phyloP scores from a whole-genome alignment of 2,888 invertebrate species.

The Drosophila algonquin region DNA sequence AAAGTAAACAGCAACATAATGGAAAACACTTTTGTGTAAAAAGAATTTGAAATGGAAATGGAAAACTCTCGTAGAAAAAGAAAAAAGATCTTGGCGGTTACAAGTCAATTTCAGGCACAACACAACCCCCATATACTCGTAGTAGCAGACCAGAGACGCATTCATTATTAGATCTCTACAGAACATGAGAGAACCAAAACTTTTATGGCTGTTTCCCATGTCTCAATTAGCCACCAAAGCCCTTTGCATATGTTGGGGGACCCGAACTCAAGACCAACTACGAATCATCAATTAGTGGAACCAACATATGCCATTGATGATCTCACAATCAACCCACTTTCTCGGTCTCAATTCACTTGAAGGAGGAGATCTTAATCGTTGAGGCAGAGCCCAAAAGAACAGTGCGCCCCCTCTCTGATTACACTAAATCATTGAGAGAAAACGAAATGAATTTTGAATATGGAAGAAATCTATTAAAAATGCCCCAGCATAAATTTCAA shows the following conservation, averaged over 20 bases:
- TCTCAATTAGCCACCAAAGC: conserved; percentile 48
- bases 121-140: conserved; percentile 15
- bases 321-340: conserved; percentile 74
- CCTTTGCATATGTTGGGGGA: conserved; percentile 26
- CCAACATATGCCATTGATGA: conserved; percentile 53
- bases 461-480: conserved; percentile 71
- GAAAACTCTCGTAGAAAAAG: conserved; percentile 13
- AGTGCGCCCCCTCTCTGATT: conserved; percentile 54
- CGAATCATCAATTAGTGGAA: conserved; percentile 48
- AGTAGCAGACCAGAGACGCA: neutral
- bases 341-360: conserved; percentile 43
- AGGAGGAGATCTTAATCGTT: conserved; percentile 70
- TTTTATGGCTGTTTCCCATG: conserved; percentile 50
- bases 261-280: conserved; percentile 16
- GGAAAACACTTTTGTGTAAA: conserved; percentile 27
- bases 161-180: conserved; percentile 20
- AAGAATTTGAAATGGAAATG: conserved; percentile 18
- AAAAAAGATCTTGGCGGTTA: conserved; percentile 29
- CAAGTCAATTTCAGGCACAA: conserved; percentile 34
- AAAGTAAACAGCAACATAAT: conserved; percentile 40
- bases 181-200: neutral
- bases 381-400: conserved; percentile 43
- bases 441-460: conserved; percentile 69
- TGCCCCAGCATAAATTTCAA: conserved; percentile 78
- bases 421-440: conserved; percentile 70